phyloP scores from a whole-genome alignment of 2,113 vertebrate species.

The Odontesthes bonariensis region DNA sequence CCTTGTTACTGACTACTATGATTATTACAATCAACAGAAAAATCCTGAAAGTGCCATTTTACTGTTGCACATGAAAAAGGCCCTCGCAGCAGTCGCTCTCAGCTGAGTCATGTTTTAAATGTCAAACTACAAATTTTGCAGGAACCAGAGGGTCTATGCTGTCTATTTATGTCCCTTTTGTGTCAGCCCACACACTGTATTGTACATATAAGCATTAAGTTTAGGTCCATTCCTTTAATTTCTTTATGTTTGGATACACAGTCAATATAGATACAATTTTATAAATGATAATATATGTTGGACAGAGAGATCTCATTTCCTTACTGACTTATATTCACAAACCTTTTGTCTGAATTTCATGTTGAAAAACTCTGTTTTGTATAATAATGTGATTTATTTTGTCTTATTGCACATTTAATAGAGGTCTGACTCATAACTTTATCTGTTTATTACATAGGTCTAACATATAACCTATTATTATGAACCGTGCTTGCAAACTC shows the following conservation, averaged over 20 bases:
- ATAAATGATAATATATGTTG: background rate
- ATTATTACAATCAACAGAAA: slow-evolving; percentile 24
- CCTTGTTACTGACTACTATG: background rate
- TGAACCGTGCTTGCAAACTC: too few species aligned
- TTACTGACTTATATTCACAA: background rate
- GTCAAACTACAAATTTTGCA: slow-evolving; percentile 25
- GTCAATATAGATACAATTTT: background rate
- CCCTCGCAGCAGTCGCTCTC: background rate
- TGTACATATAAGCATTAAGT: background rate
- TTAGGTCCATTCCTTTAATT: background rate
- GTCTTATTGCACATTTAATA: too few species aligned
- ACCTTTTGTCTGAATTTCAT: too few species aligned
- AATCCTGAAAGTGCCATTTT: slow-evolving; percentile 9
- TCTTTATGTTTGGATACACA: background rate
- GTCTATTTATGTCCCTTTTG: slow-evolving; percentile 6
- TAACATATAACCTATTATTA: too few species aligned
- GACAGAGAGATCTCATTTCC: too few species aligned
- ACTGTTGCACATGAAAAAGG: slow-evolving; percentile 17
- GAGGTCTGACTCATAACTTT: too few species aligned
- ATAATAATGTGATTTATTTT: too few species aligned
- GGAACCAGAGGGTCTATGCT: slow-evolving; percentile 12
- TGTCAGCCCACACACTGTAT: background rate
- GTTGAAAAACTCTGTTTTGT: too few species aligned
- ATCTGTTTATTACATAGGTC: too few species aligned
- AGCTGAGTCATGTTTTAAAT: slow-evolving; percentile 24